These are phyloP conservation scores for Ophion slaviceki DNA, from an alignment of 2,888 invertebrate species.

Conservation along the genomic window DNA sequence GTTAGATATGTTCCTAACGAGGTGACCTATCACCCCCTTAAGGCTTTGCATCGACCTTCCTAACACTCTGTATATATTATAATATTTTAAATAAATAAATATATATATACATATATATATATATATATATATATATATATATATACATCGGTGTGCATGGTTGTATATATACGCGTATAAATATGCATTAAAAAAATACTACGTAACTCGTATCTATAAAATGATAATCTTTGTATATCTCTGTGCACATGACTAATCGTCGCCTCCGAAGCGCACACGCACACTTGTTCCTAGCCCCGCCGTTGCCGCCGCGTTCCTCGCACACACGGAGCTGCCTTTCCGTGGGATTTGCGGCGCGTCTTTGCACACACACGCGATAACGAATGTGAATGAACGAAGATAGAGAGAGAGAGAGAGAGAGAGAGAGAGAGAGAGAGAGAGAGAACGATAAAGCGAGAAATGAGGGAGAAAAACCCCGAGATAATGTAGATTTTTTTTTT, in stretches of 20 bases:
- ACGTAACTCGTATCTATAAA: constrained; percentile 18
- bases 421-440: background rate
- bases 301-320: constrained; percentile 29
- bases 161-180: constrained; percentile 16
- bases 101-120: constrained; percentile 14
- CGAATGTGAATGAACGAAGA: constrained; percentile 19
- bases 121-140: background rate
- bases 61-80: background rate
- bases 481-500: background rate
- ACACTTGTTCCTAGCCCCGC: constrained; percentile 45
- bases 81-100: background rate
- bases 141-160: too few relatives aligned
- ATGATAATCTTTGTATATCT: constrained; percentile 65
- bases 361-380: constrained; percentile 13
- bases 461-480: background rate
- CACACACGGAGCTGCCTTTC: constrained; percentile 21
- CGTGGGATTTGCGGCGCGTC: constrained; percentile 34
- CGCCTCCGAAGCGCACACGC: constrained; percentile 44
- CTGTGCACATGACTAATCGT: constrained; percentile 57
- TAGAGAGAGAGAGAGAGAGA: constrained; percentile 15
- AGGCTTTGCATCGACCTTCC: too few relatives aligned
- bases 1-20: too few relatives aligned
- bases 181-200: constrained; percentile 34
- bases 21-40: too few relatives aligned
- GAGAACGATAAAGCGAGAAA: too few relatives aligned